Evolutionary conservation across 2,888 invertebrate genomes (phyloP).

Genomic region (Parnassius apollo): DNA sequence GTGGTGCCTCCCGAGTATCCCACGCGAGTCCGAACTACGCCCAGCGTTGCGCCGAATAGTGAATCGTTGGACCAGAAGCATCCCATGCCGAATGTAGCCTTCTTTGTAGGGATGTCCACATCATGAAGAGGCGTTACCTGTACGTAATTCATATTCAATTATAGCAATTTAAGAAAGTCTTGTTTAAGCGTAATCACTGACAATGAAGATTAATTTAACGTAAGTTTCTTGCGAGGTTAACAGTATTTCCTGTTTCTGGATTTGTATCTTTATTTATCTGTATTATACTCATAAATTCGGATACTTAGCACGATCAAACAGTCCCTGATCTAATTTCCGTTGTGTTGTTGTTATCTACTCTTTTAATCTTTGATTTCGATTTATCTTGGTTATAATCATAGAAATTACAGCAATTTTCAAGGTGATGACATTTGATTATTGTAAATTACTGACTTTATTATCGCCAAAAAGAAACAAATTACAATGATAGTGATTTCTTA

Average conservation of each 20-base stretch:
- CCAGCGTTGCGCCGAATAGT: conserved; percentile 86
- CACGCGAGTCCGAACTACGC: conserved; percentile 93
- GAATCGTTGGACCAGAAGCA: conserved; percentile 97
- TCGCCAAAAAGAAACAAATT: too few relatives aligned
- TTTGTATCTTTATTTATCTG: conserved; percentile 3
- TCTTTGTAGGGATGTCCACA: conserved; percentile 83
- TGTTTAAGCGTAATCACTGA: too few relatives aligned
- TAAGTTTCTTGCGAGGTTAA: neutral
- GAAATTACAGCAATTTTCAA: too few relatives aligned
- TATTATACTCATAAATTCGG: neutral
- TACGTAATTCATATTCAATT: neutral
- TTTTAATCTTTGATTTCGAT: neutral
- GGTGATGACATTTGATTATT: too few relatives aligned
- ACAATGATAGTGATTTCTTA: too few relatives aligned
- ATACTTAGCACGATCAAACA: neutral
- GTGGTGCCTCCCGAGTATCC: conserved; percentile 95
- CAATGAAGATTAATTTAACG: neutral
- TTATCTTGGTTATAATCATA: neutral
- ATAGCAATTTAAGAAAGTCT: too few relatives aligned
- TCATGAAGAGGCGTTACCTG: conserved; percentile 82
- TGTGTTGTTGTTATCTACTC: neutral
- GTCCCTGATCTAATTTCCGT: neutral
- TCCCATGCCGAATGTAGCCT: conserved; percentile 95
- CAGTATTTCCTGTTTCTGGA: neutral
- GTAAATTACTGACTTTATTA: too few relatives aligned